Evolutionary conservation across 2,797 vertebrate genomes (phyloP).

Genomic region (Manis crassicaudata): DNA sequence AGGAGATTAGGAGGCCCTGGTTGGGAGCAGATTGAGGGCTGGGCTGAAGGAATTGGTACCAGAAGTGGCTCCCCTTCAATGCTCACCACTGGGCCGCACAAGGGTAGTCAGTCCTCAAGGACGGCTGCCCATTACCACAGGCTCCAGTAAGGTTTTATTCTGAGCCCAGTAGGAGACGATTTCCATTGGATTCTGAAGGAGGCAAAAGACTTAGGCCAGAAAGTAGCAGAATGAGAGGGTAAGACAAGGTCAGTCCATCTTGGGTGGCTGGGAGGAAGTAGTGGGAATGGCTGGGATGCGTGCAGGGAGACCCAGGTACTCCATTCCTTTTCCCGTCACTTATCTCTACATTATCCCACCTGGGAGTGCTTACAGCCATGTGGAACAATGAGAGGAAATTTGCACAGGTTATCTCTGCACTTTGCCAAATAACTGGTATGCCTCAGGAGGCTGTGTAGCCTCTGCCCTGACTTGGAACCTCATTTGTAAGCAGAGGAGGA

Average conservation of each 20-base stretch:
- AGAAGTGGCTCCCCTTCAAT: not conserved
- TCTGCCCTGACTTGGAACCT: not conserved
- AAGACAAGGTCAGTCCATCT: not conserved
- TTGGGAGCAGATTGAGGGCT: not conserved
- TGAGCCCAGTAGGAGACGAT: not conserved
- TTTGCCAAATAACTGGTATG: constrained; percentile 58
- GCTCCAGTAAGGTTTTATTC: not conserved
- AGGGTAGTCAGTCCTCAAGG: not conserved
- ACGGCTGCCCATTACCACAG: not conserved
- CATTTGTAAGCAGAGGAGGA: not conserved
- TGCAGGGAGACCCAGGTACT: not conserved
- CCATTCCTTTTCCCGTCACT: constrained; percentile 38
- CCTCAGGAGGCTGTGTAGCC: not conserved
- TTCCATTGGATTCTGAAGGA: not conserved
- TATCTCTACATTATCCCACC: constrained; percentile 51
- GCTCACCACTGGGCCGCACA: not conserved
- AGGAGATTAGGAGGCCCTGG: not conserved
- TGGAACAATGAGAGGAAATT: constrained; percentile 73
- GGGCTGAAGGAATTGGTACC: not conserved
- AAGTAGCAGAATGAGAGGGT: constrained; percentile 33
- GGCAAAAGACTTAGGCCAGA: not conserved
- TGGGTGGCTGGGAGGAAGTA: not conserved
- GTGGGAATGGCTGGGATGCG: constrained; percentile 33
- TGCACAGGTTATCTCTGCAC: constrained; percentile 60
- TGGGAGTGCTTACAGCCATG: constrained; percentile 52